phyloP scores from a whole-genome alignment of 2,797 vertebrate genomes.

The Ambastaia sidthimunki region DNA sequence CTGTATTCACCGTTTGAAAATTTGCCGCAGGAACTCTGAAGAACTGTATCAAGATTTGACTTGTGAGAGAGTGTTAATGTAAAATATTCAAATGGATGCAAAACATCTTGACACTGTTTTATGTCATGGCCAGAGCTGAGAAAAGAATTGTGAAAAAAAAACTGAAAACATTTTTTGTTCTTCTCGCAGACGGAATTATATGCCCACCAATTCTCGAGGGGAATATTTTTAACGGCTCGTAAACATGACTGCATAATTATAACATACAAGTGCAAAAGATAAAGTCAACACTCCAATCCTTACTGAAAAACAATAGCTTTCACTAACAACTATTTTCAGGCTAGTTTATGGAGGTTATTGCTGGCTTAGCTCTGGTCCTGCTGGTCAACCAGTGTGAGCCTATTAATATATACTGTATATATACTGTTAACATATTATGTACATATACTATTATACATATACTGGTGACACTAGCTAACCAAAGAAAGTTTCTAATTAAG shows the following conservation, averaged over 20 bases:
- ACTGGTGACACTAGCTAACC: no score
- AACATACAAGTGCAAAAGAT: slow-evolving; percentile 5
- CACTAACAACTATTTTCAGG: neutral
- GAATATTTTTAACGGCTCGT: slow-evolving; percentile 4
- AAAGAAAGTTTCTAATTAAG: no score
- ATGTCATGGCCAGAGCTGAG: slow-evolving; percentile 10
- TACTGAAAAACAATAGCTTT: neutral
- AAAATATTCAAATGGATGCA: slow-evolving; percentile 54
- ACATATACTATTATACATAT: no score
- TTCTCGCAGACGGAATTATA: slow-evolving; percentile 13
- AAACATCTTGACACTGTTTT: slow-evolving; percentile 27
- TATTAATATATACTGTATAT: no score
- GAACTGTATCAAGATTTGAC: slow-evolving; percentile 45
- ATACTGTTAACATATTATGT: no score
- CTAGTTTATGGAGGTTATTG: neutral
- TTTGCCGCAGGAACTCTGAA: slow-evolving; percentile 39
- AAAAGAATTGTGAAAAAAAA: slow-evolving; percentile 1
- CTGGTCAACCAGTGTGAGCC: no score
- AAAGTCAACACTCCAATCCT: neutral
- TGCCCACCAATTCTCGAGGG: slow-evolving; percentile 2
- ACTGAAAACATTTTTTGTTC: slow-evolving; percentile 10
- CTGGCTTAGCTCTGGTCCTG: no score
- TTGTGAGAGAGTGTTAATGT: slow-evolving; percentile 38
- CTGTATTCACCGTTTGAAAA: slow-evolving; percentile 40
- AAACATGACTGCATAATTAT: slow-evolving; percentile 29